phyloP scores from a whole-genome alignment of 2,888 invertebrate genomes.

The Euproctis similis region DNA sequence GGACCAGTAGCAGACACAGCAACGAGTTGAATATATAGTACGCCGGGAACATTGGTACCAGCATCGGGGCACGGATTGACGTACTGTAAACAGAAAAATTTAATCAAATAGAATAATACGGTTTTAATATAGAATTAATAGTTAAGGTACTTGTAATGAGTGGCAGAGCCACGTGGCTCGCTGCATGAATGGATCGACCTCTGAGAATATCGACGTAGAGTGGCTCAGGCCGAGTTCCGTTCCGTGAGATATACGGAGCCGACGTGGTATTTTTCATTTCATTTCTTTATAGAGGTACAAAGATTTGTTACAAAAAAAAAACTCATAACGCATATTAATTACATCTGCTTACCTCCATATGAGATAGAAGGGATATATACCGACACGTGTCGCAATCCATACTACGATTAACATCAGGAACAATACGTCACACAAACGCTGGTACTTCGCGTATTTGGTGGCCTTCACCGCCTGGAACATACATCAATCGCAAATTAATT shows the following conservation, averaged over 20 bases:
- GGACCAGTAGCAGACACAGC: conserved; percentile 83
- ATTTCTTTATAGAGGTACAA: no score
- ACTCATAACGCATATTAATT: background rate
- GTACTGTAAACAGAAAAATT: conserved; percentile 75
- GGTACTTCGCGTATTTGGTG: conserved; percentile 93
- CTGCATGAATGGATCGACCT: no score
- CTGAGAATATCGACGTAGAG: no score
- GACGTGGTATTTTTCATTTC: no score
- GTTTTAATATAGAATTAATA: no score
- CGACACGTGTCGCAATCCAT: conserved; percentile 94
- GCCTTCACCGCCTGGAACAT: conserved; percentile 89
- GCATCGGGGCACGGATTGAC: conserved; percentile 86
- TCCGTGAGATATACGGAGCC: no score
- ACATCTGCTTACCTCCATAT: conserved; percentile 80
- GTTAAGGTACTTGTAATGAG: no score
- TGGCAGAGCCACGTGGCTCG: no score
- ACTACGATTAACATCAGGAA: conserved; percentile 92
- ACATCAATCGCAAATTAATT: no score
- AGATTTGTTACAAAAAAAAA: no score
- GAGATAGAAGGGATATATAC: conserved; percentile 92
- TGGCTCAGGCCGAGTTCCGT: no score
- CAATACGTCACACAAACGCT: conserved; percentile 89
- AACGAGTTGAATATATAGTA: conserved; percentile 95
- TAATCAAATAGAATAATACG: no score
- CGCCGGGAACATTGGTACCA: conserved; percentile 93